Evolutionary conservation across 2,113 vertebrate species (phyloP).

Genomic region (Typhlomys cinereus): DNA sequence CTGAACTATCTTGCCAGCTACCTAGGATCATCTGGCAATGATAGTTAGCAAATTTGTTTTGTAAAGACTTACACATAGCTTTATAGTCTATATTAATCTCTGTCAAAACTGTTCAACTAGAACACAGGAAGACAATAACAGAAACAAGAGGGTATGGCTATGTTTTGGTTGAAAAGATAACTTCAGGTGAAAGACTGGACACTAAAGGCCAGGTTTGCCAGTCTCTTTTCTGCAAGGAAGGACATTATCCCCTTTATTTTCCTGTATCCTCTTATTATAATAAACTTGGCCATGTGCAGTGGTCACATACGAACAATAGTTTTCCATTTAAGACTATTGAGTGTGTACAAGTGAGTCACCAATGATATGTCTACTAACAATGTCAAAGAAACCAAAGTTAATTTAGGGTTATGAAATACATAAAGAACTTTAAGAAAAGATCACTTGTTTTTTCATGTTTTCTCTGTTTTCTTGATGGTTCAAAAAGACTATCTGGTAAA

Average conservation of each 20-base stretch:
- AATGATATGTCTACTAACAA: conserved; percentile 18
- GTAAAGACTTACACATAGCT: not conserved
- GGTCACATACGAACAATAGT: not conserved
- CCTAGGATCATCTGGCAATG: no score
- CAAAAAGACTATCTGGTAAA: not conserved
- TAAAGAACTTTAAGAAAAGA: conserved; percentile 14
- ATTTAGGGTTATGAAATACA: not conserved
- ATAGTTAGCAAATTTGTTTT: not conserved
- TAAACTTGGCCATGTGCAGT: not conserved
- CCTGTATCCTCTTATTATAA: not conserved
- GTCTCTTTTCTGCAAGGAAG: not conserved
- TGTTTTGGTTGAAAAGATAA: not conserved
- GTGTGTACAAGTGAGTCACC: not conserved
- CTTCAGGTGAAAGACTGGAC: not conserved
- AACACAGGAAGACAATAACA: not conserved
- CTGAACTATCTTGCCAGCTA: no score
- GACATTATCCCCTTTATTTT: not conserved
- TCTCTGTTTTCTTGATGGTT: conserved; percentile 29
- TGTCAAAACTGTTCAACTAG: not conserved
- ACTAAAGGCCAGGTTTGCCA: not conserved
- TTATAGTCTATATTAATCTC: not conserved
- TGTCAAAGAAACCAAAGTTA: not conserved
- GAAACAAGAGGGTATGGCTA: not conserved
- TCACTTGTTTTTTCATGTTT: not conserved
- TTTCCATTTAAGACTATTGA: not conserved